These are phyloP conservation scores for Engystomops pustulosus DNA, from an alignment of 2,113 vertebrate genomes.

Conservation along the genomic window DNA sequence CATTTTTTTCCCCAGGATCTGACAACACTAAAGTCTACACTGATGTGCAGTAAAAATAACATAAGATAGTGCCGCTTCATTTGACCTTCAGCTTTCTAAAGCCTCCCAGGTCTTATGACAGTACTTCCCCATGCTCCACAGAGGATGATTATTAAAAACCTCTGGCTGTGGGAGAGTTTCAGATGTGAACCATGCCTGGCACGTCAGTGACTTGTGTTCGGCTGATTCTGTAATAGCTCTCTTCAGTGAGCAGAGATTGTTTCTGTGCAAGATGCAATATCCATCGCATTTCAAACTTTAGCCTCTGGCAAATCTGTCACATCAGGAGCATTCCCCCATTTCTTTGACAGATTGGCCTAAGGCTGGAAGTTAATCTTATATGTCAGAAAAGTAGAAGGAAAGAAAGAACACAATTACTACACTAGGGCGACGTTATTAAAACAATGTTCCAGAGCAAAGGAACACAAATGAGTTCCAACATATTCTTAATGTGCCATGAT, in stretches of 20 bases:
- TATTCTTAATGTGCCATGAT: conserved; percentile 42
- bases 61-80: conserved; percentile 32
- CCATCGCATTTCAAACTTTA: conserved; percentile 74
- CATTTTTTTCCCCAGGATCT: neutral
- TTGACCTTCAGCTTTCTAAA: conserved; percentile 68
- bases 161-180: conserved; percentile 67
- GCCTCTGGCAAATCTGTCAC: conserved; percentile 79
- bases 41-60: conserved; percentile 31
- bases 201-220: conserved; percentile 68
- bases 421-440: conserved; percentile 52
- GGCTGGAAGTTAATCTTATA: conserved; percentile 79
- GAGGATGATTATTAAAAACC: conserved; percentile 68
- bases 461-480: conserved; percentile 51
- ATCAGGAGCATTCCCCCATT: conserved; percentile 76
- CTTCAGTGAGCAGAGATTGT: conserved; percentile 73
- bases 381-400: conserved; percentile 71
- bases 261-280: conserved; percentile 75
- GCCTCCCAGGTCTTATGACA: conserved; percentile 64
- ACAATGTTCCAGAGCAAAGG: conserved; percentile 50
- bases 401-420: conserved; percentile 60
- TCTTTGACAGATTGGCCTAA: conserved; percentile 78
- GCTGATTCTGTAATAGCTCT: conserved; percentile 72
- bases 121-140: conserved; percentile 66
- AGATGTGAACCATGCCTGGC: conserved; percentile 68
- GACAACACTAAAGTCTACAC: conserved; percentile 4